phyloP scores from a whole-genome alignment of 1,140 invertebrate genomes.

The Drosophila sturtevanti region DNA sequence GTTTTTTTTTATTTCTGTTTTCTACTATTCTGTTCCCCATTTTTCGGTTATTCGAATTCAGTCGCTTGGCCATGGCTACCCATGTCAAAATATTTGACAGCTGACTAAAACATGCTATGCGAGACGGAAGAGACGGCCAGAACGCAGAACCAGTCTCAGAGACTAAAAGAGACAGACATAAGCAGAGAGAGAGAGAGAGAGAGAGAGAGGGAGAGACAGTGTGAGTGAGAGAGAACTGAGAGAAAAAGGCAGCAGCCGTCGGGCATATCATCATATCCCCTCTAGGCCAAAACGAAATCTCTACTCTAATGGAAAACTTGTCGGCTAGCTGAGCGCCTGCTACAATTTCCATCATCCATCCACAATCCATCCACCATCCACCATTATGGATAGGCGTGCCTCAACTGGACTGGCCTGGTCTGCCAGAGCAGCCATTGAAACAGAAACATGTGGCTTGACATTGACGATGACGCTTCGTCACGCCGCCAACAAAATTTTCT shows the following conservation, averaged over 20 bases:
- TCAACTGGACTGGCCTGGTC: background rate
- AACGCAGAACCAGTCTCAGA: conserved; percentile 22
- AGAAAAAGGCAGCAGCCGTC: conserved; percentile 16
- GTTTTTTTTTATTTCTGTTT: conserved; percentile 29
- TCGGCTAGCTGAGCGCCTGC: conserved; percentile 37
- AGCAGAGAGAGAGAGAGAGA: conserved; percentile 17
- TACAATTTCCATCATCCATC: conserved; percentile 39
- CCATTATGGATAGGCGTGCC: conserved; percentile 33
- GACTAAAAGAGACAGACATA: conserved; percentile 17
- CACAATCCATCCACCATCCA: background rate
- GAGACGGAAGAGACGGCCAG: conserved; percentile 34
- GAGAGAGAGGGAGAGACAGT: conserved; percentile 30
- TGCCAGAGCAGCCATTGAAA: conserved; percentile 66
- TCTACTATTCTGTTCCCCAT: conserved; percentile 53
- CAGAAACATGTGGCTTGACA: conserved; percentile 76
- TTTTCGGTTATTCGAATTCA: conserved; percentile 61
- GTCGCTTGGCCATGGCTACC: conserved; percentile 71
- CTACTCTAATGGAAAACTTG: conserved; percentile 32
- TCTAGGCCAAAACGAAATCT: conserved; percentile 52
- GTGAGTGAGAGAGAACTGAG: no score
- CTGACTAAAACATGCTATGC: conserved; percentile 82
- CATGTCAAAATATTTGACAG: conserved; percentile 83
- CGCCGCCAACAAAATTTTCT: background rate
- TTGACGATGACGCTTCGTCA: conserved; percentile 46
- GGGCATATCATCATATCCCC: conserved; percentile 59